Conservation (phyloP, 2,797 vertebrate genomes). For the Vespertilio murinus region DNA sequence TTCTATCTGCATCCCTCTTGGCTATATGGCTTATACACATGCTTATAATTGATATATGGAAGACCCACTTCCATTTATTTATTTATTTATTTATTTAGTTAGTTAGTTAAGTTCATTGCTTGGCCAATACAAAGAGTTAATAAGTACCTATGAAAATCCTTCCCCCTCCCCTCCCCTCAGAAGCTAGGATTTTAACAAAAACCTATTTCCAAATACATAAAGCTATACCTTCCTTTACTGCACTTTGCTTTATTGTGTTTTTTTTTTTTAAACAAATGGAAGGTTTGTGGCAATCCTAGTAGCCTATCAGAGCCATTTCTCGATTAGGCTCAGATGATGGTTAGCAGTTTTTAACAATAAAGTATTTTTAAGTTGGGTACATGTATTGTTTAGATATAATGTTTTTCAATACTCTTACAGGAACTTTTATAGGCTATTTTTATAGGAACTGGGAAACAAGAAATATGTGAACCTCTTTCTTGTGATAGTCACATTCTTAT, state of each 20-base stretch:
- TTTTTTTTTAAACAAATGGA: not conserved
- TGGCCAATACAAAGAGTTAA: not conserved
- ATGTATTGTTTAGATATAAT: not conserved
- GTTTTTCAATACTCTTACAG: not conserved
- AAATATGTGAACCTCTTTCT: not conserved
- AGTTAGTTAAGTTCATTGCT: not conserved
- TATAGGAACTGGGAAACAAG: not conserved
- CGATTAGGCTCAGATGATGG: not conserved
- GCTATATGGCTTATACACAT: not conserved
- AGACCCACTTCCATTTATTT: not conserved
- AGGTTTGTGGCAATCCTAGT: not conserved
- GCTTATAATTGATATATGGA: not conserved
- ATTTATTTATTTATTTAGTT: not conserved
- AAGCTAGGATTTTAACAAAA: not conserved
- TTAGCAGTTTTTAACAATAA: not conserved
- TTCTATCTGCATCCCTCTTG: not conserved
- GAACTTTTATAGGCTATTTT: not conserved
- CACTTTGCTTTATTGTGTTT: not conserved
- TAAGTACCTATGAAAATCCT: not conserved
- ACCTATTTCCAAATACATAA: not conserved
- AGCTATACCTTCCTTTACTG: not conserved
- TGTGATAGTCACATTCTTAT: not conserved
- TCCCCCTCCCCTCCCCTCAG: rapidly evolving
- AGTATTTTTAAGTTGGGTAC: not conserved
- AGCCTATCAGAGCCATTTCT: not conserved